phyloP scores from a whole-genome alignment of 1,140 invertebrate species.

The Lasaia peninsularis region DNA sequence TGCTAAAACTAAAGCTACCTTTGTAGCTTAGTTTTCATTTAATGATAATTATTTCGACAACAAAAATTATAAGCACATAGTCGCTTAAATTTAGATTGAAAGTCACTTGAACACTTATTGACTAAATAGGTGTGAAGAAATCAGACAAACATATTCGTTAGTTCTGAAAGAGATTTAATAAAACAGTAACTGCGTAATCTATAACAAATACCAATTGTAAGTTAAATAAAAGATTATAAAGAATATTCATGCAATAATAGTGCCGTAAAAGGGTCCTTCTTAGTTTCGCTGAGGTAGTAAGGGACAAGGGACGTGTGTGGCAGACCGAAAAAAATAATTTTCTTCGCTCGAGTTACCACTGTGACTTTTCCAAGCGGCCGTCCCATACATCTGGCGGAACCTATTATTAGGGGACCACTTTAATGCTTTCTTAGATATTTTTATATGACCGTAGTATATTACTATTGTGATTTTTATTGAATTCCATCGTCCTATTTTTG shows the following conservation, averaged over 20 bases:
- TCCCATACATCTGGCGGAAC: slow-evolving; percentile 71
- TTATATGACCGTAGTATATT: slow-evolving; percentile 71
- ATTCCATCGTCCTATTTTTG: slow-evolving; percentile 44
- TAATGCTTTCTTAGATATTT: slow-evolving; percentile 73
- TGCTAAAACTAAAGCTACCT: too few relatives aligned
- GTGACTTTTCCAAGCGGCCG: slow-evolving; percentile 71
- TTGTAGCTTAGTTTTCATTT: too few relatives aligned
- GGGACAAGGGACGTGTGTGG: slow-evolving; percentile 71
- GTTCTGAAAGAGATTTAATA: too few relatives aligned
- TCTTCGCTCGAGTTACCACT: slow-evolving; percentile 64
- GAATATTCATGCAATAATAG: slow-evolving; percentile 2
- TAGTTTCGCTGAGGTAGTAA: slow-evolving; percentile 66
- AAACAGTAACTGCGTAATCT: too few relatives aligned
- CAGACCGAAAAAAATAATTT: slow-evolving; percentile 77
- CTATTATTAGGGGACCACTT: slow-evolving; percentile 73
- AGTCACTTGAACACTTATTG: too few relatives aligned
- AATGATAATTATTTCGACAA: too few relatives aligned
- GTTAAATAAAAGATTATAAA: neutral
- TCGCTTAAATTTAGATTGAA: too few relatives aligned
- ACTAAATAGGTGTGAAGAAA: too few relatives aligned
- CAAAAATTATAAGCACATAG: too few relatives aligned
- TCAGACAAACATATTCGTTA: too few relatives aligned
- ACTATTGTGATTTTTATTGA: slow-evolving; percentile 75
- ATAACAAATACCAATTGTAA: too few relatives aligned
- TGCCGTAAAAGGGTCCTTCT: slow-evolving; percentile 44